phyloP scores from a whole-genome alignment of 2,113 vertebrate genomes.

The Poeciliopsis prolifica region DNA sequence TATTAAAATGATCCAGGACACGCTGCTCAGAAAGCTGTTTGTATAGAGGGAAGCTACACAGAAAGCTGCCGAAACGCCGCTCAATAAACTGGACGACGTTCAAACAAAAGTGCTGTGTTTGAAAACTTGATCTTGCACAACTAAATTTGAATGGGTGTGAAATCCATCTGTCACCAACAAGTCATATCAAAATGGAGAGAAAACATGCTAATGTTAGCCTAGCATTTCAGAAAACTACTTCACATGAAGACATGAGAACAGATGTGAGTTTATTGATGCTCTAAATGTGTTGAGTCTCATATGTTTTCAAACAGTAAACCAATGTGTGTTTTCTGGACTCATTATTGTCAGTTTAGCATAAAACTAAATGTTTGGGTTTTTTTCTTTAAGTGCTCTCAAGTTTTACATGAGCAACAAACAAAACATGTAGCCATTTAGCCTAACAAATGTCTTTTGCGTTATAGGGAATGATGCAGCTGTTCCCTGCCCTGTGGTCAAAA shows the following conservation, averaged over 20 bases:
- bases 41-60: neutral
- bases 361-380: too few species aligned
- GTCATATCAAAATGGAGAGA: neutral
- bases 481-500: conserved; percentile 89
- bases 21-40: neutral
- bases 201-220: neutral
- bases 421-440: neutral
- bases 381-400: too few species aligned
- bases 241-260: too few species aligned
- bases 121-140: neutral
- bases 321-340: neutral
- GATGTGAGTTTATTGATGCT: too few species aligned
- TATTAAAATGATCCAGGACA: neutral
- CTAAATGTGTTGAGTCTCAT: neutral
- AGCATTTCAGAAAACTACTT: neutral
- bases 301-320: neutral
- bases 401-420: too few species aligned
- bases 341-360: neutral
- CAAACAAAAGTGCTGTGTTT: neutral
- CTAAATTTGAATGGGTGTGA: neutral
- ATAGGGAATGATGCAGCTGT: conserved; percentile 91
- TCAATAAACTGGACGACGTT: neutral
- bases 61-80: neutral
- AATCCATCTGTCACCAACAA: too few species aligned
- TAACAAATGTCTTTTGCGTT: conserved; percentile 20